Percentiles rank a stretch among this genome's conserved stretches.
phyloP scores from a whole-genome alignment of 1,140 invertebrate genomes.

The Drosophila lowei region DNA sequence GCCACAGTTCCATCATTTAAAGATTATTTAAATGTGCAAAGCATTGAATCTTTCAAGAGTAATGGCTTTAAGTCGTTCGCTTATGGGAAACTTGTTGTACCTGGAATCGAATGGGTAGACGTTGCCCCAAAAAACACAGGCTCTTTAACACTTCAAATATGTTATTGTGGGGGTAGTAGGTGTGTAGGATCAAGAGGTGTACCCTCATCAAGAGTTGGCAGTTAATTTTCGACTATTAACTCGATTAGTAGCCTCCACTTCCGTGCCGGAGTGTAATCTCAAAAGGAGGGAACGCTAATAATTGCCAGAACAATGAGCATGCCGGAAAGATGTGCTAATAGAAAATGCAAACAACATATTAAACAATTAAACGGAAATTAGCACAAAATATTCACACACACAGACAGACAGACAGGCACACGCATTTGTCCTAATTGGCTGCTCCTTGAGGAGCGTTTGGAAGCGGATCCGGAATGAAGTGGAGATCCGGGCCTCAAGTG shows the following conservation, averaged over 20 bases:
- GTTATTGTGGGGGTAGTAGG: too few relatives aligned
- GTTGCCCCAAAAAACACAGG: too few relatives aligned
- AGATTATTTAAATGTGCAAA: too few relatives aligned
- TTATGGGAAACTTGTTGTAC: too few relatives aligned
- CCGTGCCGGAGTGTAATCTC: not conserved
- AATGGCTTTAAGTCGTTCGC: too few relatives aligned
- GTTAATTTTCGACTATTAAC: conserved; percentile 26
- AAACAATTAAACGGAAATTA: conserved; percentile 82
- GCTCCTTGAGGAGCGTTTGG: not conserved
- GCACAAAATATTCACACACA: conserved; percentile 63
- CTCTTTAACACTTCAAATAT: too few relatives aligned
- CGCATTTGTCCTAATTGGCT: conserved; percentile 45
- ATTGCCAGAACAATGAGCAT: conserved; percentile 63
- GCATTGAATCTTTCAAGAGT: too few relatives aligned
- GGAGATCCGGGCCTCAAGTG: conserved; percentile 7
- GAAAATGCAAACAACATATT: conserved; percentile 79
- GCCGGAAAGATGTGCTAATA: conserved; percentile 66
- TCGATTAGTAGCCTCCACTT: conserved; percentile 24
- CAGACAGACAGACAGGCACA: conserved; percentile 7
- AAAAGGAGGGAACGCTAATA: conserved; percentile 32
- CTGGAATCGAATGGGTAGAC: too few relatives aligned
- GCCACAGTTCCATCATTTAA: too few relatives aligned
- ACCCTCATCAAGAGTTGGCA: not conserved
- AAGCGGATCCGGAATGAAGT: not conserved
- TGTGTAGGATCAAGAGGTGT: too few relatives aligned